Evolutionary conservation across 2,888 invertebrate genomes (phyloP), one percentile per base, ranked within the genome.

Genomic region (Sinelater perroti): DNA sequence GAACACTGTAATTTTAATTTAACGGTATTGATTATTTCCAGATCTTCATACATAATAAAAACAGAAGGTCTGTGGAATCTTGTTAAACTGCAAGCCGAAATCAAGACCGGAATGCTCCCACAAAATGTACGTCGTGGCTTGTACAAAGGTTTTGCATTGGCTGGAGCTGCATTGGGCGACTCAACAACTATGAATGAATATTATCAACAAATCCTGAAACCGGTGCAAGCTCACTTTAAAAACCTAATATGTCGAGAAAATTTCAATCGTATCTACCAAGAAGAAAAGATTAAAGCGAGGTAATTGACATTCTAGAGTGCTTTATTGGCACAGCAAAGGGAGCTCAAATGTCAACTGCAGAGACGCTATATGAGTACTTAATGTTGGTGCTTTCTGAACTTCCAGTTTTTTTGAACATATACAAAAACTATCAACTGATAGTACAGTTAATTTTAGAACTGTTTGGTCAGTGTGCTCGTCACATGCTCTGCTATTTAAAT

Each of bases 381-480:
- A 74, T 87, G 38, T 86, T 86, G 3, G 81, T 90, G 26, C 75
- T 93, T 66, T 82, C 82, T 14, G 87, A 88, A 73, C 77, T 89
- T 61, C 85, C 90, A 1, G 83, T 83, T n/a, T 81, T 93, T 38
- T 75, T 93, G 53, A 87, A 83, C 59, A 74, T 88, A 21, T 93
- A 90, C 73, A 88, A 90, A 76, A 90, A 91, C 77, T 91, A 91
- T 75, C 88, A 89, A 51, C 85, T 87, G 53, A 85, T 94, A 56
- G 89, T 93, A 42, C 85, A 91, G 69, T 82, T 91, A 8, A 86
- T 91, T 33, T 78, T 91, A 57, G 87, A 89, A 71, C 77, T 93
- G 28, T 87, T 90, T 60, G 86, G 86, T 28, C 88, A 89, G 71
- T 86, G 87, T 67, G 87, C 90, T 1, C 86, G 87, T 67, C 81